Evolutionary conservation across 2,797 vertebrate species (phyloP).

Genomic region (Eurystomus glaucurus): DNA sequence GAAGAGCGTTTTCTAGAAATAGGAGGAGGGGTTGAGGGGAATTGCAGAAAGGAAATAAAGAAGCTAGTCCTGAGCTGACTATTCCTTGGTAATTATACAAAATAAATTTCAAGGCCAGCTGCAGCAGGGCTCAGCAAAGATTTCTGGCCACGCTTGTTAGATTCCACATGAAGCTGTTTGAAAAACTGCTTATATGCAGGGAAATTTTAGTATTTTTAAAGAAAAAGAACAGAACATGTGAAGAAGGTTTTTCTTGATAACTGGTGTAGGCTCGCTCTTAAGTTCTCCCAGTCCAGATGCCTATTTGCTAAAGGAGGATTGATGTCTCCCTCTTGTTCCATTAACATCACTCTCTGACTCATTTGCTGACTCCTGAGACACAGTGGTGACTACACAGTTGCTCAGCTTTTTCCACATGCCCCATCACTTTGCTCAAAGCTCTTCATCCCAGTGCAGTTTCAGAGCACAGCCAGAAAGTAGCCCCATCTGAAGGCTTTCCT

Average conservation of each 20-base stretch:
- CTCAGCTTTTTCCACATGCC: slow-evolving; percentile 34
- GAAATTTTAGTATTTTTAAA: not conserved
- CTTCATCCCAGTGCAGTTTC: not conserved
- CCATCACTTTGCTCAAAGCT: not conserved
- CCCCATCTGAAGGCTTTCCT: not conserved
- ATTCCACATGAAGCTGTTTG: not conserved
- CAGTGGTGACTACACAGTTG: not conserved
- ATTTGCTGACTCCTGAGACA: not conserved
- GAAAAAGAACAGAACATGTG: not conserved
- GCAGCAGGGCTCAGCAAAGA: not conserved
- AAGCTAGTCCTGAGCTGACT: not conserved
- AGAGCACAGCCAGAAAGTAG: not conserved
- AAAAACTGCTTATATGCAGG: not conserved
- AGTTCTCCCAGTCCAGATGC: not conserved
- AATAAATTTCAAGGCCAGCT: slow-evolving; percentile 29
- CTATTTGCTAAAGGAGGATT: slow-evolving; percentile 18
- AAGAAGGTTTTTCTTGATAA: slow-evolving; percentile 12
- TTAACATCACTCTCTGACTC: slow-evolving; percentile 45
- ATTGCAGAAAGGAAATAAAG: slow-evolving; percentile 25
- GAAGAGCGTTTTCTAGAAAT: slow-evolving; percentile 14
- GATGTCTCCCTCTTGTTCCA: slow-evolving; percentile 23
- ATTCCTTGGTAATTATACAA: slow-evolving; percentile 23
- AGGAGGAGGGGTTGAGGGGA: not conserved
- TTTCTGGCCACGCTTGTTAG: not conserved
- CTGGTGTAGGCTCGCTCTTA: not conserved